These are phyloP conservation scores for Sipha maydis DNA, from an alignment of 2,888 invertebrate species.

Conservation along the genomic window DNA sequence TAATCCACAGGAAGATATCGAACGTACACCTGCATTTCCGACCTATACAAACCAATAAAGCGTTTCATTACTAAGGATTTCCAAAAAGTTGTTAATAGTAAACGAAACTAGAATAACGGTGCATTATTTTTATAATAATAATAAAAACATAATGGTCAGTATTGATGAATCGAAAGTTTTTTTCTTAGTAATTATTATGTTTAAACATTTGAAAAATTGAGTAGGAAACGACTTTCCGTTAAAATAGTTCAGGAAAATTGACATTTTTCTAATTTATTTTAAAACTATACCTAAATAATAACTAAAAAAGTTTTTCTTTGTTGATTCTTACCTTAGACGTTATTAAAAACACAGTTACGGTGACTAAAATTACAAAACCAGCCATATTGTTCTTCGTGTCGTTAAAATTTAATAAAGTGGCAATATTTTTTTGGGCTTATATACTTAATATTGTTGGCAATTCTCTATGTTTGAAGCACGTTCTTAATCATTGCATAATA, in stretches of 20 bases:
- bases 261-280: no score
- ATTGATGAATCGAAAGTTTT: no score
- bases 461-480: neutral
- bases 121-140: no score
- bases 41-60: slow-evolving; percentile 5
- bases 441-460: neutral
- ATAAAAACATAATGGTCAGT: no score
- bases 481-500: neutral
- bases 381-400: slow-evolving; percentile 1
- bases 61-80: neutral
- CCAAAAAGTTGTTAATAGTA: neutral
- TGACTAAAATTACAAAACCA: neutral
- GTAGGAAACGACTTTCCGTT: no score
- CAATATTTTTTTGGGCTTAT: neutral
- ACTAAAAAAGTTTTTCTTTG: no score
- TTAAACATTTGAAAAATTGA: no score
- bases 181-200: no score
- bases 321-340: neutral
- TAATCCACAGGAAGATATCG: neutral
- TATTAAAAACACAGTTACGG: neutral
- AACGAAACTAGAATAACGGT: neutral
- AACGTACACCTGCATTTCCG: neutral
- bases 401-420: neutral
- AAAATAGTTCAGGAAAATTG: no score
- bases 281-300: no score